Evolutionary conservation across 2,113 vertebrate genomes (phyloP).

Genomic region (Prionailurus viverrinus): DNA sequence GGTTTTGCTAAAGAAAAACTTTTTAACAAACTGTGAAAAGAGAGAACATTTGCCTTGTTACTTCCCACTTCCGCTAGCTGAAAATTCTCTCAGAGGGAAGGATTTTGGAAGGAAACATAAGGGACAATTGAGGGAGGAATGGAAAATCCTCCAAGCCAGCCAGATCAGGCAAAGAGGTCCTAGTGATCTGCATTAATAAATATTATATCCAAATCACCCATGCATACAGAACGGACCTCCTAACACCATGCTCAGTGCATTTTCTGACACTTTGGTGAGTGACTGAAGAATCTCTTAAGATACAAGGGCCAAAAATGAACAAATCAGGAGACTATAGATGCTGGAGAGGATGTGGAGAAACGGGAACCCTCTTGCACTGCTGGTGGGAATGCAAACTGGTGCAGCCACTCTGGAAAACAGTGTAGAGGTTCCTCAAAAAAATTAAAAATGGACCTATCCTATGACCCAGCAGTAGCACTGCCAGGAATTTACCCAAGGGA

Average conservation of each 20-base stretch:
- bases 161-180: constrained; percentile 58
- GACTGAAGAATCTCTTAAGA: background rate
- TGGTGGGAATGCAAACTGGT: too few relatives aligned
- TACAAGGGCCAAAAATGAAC: background rate
- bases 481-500: too few relatives aligned
- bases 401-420: too few relatives aligned
- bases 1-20: background rate
- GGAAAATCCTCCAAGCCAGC: constrained; percentile 66
- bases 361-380: too few relatives aligned
- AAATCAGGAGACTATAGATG: too few relatives aligned
- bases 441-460: too few relatives aligned
- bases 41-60: background rate
- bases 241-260: background rate
- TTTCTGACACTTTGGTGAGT: constrained; percentile 36
- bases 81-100: background rate
- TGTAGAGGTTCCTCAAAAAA: too few relatives aligned
- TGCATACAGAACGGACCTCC: background rate
- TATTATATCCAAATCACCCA: constrained; percentile 2
- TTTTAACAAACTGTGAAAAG: background rate
- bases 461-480: too few relatives aligned
- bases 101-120: constrained; percentile 39
- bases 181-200: constrained; percentile 41
- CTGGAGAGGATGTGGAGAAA: too few relatives aligned
- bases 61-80: background rate
- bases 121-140: constrained; percentile 12